These are phyloP conservation scores for Silurus glanis DNA, from an alignment of 2,113 vertebrate species.

Conservation along the genomic window DNA sequence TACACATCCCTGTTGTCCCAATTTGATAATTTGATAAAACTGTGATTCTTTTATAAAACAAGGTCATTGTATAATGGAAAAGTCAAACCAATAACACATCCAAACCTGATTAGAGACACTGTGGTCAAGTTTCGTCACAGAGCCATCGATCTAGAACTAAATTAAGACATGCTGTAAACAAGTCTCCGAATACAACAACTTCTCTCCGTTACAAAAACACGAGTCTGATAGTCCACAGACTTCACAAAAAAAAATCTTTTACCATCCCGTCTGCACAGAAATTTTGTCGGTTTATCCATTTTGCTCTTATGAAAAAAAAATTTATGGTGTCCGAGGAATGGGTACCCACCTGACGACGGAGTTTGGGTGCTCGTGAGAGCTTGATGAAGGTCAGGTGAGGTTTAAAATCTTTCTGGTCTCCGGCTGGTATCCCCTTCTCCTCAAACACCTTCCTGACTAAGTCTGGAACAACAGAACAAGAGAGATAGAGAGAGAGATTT, in stretches of 20 bases:
- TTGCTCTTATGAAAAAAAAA: not conserved
- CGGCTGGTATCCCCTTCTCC: conserved; percentile 79
- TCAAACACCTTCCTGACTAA: conserved; percentile 79
- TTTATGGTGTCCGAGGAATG: not conserved
- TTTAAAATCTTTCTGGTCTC: conserved; percentile 79
- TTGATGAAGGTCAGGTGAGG: conserved; percentile 98
- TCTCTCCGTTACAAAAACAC: not conserved
- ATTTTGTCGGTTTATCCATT: not conserved
- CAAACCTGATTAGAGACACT: not conserved
- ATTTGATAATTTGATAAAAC: not conserved
- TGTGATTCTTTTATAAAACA: not conserved
- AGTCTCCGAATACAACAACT: not conserved
- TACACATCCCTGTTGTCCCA: not conserved
- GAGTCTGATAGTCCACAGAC: not conserved
- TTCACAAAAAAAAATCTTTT: not conserved
- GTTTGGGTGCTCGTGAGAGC: conserved; percentile 81
- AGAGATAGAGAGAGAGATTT: conserved; percentile 44
- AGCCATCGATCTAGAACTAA: not conserved
- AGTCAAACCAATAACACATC: not conserved
- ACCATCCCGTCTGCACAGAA: not conserved
- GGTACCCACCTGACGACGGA: conserved; percentile 79
- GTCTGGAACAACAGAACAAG: conserved; percentile 67
- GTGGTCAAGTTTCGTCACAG: not conserved
- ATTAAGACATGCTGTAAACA: not conserved
- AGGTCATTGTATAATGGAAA: not conserved